A percentile compares a stretch with the other conserved stretches of the same genome.
phyloP scores from a whole-genome alignment of 2,113 vertebrate genomes.

The Pterophyllum scalare region DNA sequence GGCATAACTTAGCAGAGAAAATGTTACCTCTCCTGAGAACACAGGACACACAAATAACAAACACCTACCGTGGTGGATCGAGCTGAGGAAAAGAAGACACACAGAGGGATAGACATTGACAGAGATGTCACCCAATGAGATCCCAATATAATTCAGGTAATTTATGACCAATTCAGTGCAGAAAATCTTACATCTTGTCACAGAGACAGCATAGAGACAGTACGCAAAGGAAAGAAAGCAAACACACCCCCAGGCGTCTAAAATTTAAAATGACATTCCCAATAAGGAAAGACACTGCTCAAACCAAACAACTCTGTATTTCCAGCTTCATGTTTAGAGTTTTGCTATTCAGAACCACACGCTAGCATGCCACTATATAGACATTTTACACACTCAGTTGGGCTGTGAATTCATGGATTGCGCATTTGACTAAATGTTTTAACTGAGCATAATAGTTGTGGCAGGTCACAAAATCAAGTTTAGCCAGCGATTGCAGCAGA shows the following conservation, averaged over 20 bases:
- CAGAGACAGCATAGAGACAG: constrained; percentile 20
- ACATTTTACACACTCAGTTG: not conserved
- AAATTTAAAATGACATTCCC: not conserved
- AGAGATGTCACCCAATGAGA: constrained; percentile 12
- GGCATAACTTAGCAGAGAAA: constrained; percentile 15
- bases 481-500: not conserved
- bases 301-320: not conserved
- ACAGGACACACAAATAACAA: constrained; percentile 23
- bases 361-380: not conserved
- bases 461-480: not conserved
- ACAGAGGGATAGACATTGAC: not conserved
- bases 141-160: not conserved
- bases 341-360: not conserved
- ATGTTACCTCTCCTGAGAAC: not conserved
- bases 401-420: not conserved
- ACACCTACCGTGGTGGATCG: not conserved
- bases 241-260: constrained; percentile 12
- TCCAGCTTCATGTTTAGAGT: not conserved
- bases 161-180: constrained; percentile 35
- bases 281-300: too few relatives aligned
- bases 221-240: constrained; percentile 2
- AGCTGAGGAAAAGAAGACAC: not conserved
- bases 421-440: not conserved
- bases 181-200: constrained; percentile 10
- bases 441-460: not conserved